These are phyloP conservation scores for Glyphotaelius pellucidus DNA, from an alignment of 2,888 invertebrate genomes.

Conservation along the genomic window DNA sequence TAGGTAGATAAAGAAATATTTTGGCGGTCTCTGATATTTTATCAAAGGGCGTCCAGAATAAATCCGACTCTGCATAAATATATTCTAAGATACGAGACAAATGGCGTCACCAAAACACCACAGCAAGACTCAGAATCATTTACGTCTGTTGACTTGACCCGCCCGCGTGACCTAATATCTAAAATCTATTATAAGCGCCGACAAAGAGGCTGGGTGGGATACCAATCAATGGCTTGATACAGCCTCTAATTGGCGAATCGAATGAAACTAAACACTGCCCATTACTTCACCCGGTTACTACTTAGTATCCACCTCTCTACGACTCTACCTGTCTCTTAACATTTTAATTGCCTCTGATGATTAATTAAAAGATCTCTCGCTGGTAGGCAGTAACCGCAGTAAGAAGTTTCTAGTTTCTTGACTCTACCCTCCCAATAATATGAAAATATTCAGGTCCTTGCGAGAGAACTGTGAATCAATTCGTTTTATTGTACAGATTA, in stretches of 20 bases:
- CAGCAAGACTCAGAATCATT: not conserved
- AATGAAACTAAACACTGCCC: not conserved
- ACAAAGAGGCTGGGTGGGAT: conserved; percentile 19
- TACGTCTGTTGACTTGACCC: not conserved
- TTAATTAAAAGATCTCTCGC: conserved; percentile 3
- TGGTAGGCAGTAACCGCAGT: not conserved
- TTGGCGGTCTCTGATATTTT: not conserved
- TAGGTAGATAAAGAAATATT: not conserved
- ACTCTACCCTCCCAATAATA: not conserved
- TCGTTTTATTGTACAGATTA: not conserved
- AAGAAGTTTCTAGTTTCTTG: not conserved
- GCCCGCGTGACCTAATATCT: not conserved
- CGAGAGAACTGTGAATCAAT: not conserved
- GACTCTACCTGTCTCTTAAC: not conserved
- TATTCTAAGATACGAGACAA: not conserved
- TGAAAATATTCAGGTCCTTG: not conserved
- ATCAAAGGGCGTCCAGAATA: not conserved
- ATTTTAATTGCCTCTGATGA: conserved; percentile 2
- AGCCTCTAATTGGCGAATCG: conserved; percentile 6
- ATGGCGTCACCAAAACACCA: not conserved
- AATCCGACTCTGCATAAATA: not conserved
- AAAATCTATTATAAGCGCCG: not conserved
- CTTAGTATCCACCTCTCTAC: not conserved
- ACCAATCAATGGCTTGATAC: not conserved
- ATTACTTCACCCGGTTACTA: not conserved